phyloP scores from a whole-genome alignment of 2,797 vertebrate species.

The Leuciscus waleckii region DNA sequence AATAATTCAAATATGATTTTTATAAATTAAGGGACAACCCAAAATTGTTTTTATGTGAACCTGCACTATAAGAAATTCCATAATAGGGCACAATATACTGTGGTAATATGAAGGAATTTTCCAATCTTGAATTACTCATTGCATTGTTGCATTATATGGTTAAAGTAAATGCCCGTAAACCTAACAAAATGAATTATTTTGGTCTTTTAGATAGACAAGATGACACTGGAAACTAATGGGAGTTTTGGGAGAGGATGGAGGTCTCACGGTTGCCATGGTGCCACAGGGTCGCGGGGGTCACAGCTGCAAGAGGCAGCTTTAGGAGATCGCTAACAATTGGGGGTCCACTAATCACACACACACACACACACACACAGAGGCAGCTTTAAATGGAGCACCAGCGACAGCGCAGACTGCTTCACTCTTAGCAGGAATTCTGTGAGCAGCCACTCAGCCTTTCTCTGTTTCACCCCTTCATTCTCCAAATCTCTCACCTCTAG shows the following conservation, averaged over 20 bases:
- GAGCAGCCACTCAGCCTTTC: constrained; percentile 30
- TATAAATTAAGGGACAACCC: too few relatives aligned
- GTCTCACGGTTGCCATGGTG: constrained; percentile 59
- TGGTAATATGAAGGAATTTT: too few relatives aligned
- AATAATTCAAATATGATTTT: too few relatives aligned
- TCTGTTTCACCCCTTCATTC: constrained; percentile 41
- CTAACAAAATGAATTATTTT: constrained; percentile 1
- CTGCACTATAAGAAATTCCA: too few relatives aligned
- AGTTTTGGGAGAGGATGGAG: constrained; percentile 43
- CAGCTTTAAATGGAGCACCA: constrained; percentile 34
- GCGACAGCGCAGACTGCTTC: constrained; percentile 6
- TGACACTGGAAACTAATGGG: constrained; percentile 31
- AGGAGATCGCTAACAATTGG: constrained; percentile 59
- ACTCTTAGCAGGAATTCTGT: constrained; percentile 38
- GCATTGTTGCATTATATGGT: too few relatives aligned
- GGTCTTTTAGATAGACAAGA: constrained; percentile 53
- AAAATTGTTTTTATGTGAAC: too few relatives aligned
- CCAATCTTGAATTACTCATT: too few relatives aligned
- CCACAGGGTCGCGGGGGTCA: constrained; percentile 56
- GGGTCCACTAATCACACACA: constrained; percentile 58
- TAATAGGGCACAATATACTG: too few relatives aligned
- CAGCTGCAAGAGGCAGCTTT: constrained; percentile 66
- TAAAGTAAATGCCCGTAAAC: not conserved
- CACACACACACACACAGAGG: constrained; percentile 43
- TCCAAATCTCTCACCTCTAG: constrained; percentile 59